Evolutionary conservation across 2,888 invertebrate species (phyloP).

Genomic region (Ornithoptera priamus): DNA sequence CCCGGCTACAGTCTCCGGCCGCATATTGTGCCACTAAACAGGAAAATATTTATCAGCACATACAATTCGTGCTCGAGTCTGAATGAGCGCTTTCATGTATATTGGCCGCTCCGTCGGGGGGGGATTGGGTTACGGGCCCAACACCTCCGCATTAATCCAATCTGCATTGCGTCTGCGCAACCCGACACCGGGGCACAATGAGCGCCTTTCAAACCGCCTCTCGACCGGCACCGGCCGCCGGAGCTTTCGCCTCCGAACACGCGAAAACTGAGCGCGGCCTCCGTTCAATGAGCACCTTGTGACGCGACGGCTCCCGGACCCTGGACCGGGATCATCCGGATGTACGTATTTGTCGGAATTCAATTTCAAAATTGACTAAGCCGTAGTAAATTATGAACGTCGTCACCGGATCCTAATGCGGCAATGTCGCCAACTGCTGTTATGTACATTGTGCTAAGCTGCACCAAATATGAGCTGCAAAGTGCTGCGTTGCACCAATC

Average conservation of each 20-base stretch:
- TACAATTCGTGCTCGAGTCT: slow-evolving; percentile 2
- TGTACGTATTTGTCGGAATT: too few species aligned
- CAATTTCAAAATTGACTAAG: too few species aligned
- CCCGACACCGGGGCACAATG: slow-evolving; percentile 46
- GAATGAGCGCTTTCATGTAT: slow-evolving; percentile 27
- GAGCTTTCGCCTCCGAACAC: slow-evolving; percentile 26
- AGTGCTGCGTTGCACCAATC: too few species aligned
- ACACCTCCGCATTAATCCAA: slow-evolving; percentile 34
- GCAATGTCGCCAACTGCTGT: too few species aligned
- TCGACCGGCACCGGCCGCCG: slow-evolving; percentile 43
- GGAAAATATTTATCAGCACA: slow-evolving; percentile 27
- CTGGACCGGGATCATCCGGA: too few species aligned
- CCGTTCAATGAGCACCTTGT: background rate
- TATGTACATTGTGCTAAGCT: too few species aligned
- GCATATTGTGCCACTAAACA: slow-evolving; percentile 24
- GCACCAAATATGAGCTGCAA: too few species aligned
- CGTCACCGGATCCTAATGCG: too few species aligned
- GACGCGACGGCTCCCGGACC: background rate
- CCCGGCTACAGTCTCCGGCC: slow-evolving; percentile 10
- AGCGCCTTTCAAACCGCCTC: slow-evolving; percentile 40
- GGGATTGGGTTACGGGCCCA: slow-evolving; percentile 30
- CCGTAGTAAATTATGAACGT: too few species aligned
- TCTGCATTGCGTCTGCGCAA: slow-evolving; percentile 36
- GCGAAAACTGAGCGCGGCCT: background rate
- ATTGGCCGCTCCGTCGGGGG: slow-evolving; percentile 12